A percentile compares a stretch with the other conserved stretches of the same genome.
phyloP scores from a whole-genome alignment of 2,113 vertebrate species.

The Axis porcinus region DNA sequence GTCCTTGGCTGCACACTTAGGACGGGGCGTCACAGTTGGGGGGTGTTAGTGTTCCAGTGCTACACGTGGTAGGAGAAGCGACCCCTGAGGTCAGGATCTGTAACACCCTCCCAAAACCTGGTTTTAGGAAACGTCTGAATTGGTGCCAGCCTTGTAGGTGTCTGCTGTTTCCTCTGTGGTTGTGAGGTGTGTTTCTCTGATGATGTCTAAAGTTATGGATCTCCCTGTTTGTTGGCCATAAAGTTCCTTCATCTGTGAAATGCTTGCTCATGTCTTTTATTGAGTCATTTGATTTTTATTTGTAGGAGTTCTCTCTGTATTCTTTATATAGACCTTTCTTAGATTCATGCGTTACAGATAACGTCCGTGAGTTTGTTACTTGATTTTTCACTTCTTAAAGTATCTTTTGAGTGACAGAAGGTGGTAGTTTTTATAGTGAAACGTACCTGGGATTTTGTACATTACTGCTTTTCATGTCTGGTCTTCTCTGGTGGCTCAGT shows the following conservation, averaged over 20 bases:
- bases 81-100: rapidly evolving
- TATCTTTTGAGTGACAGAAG: not conserved
- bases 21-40: not conserved
- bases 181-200: not conserved
- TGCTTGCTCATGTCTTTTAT: not conserved
- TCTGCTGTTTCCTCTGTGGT: rapidly evolving
- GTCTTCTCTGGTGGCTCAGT: not conserved
- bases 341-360: rapidly evolving
- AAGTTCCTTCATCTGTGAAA: not conserved
- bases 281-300: not conserved
- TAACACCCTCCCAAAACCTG: no score
- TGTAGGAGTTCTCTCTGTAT: not conserved
- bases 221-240: not conserved
- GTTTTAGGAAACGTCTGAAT: not conserved
- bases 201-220: no score
- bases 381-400: not conserved
- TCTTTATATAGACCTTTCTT: not conserved
- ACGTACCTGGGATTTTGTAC: not conserved
- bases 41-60: not conserved
- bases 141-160: no score
- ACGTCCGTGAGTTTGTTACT: not conserved
- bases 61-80: rapidly evolving
- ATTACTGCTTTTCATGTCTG: not conserved
- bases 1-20: not conserved
- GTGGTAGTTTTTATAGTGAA: not conserved